Percentiles rank a stretch among this genome's conserved stretches.
Evolutionary conservation across 2,888 invertebrate species (phyloP).

Genomic region (Rugalucina vietnamica): DNA sequence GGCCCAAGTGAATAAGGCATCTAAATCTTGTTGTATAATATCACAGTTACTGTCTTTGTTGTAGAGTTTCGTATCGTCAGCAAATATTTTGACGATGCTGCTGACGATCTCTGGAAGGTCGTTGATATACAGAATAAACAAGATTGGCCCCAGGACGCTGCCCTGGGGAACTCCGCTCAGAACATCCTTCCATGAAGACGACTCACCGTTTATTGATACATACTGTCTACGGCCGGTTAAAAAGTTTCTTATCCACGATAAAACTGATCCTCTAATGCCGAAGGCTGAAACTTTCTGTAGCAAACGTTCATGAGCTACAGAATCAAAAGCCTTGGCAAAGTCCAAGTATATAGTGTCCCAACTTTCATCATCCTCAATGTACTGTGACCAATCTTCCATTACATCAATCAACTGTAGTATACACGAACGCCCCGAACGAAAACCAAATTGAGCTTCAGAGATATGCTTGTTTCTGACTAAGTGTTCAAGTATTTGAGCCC

Average conservation of each 20-base stretch:
- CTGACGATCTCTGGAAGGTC: not conserved
- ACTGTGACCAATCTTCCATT: not conserved
- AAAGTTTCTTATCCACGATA: too few relatives aligned
- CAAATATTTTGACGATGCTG: slow-evolving; percentile 6
- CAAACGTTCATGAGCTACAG: not conserved
- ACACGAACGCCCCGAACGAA: not conserved
- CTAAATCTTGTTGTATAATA: too few relatives aligned
- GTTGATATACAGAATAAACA: not conserved
- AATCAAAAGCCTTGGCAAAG: not conserved
- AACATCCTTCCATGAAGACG: slow-evolving; percentile 4
- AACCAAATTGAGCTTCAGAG: not conserved
- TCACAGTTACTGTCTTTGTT: not conserved
- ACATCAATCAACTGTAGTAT: not conserved
- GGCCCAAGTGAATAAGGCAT: too few relatives aligned
- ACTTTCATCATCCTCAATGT: not conserved
- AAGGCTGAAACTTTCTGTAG: not conserved
- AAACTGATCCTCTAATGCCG: too few relatives aligned
- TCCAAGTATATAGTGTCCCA: not conserved
- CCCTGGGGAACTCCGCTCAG: not conserved
- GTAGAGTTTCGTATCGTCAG: not conserved
- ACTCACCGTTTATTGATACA: slow-evolving; percentile 3
- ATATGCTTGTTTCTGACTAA: not conserved
- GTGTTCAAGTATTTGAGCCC: not conserved
- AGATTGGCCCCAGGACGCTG: slow-evolving; percentile 1
- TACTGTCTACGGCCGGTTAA: slow-evolving; percentile 3